Base-by-base conservation (phyloP, 53 echinoderm and acorn worm species). In the Actinopyga echinites region DNA sequence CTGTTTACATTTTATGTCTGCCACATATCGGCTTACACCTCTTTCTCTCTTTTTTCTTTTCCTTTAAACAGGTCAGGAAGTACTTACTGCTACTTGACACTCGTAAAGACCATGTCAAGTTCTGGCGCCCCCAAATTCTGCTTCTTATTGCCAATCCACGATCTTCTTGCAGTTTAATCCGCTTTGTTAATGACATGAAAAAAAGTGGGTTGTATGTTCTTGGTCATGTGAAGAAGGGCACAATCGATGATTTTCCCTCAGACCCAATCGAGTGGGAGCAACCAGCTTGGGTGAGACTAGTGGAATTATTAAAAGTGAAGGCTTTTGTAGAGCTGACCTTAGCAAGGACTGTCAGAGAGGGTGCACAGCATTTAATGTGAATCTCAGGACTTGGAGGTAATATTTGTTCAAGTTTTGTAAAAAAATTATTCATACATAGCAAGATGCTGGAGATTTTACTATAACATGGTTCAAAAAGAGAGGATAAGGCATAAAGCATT, bases 111-210 rank as follows among this genome's bases (percentile, higher is more conserved):
- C 96, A 96, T 43, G 96, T 96, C 67, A 96, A 96, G 86, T 96
- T 94, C 85, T 96, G 96, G 96, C 89, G 96, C 57, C 96, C 96
- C 17, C 96, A 96, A 86, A 94, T 96, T 69, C 86, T 96, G 1
- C 94, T 96, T 9, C 88, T 96, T 4, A 75, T 96, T 1, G 87
- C 96, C 55, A 96, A 96, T 79, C 96, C 96, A 25, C 87, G 96
- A 2, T 94, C 96, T 0, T 85, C 92, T 67, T 89, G 91, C 57
- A 83, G 89, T 13, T 86, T 96, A 59, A 96, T 96, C 35, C 84
- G 89, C 33, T 96, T 96, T 55, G 94, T 96, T 57, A 96, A 96
- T 58, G 96, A 96, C 78, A 90, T 96, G 93, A 96, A 96, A 89
- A 96, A 96, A 69, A 91, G 96, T 42, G 96, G 96, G 31, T 85